These are phyloP conservation scores for Ailuropoda melanoleuca DNA, from an alignment of 2,113 vertebrate genomes.

Conservation along the genomic window DNA sequence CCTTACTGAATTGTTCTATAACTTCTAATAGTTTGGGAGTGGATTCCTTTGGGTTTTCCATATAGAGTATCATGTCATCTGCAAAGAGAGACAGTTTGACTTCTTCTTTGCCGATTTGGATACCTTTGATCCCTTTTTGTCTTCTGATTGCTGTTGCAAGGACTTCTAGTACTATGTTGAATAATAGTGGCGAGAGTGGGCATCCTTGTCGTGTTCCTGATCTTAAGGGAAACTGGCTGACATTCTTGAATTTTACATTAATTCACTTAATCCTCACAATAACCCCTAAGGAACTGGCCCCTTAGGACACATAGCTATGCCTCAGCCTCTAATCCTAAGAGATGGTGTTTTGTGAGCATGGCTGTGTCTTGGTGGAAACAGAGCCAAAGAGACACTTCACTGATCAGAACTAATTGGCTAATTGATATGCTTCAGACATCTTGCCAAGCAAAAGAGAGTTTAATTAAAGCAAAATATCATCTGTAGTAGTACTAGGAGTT, in stretches of 20 bases:
- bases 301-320: not conserved
- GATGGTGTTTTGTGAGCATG: not conserved
- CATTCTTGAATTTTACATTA: not conserved
- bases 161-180: too few relatives aligned
- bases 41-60: too few relatives aligned
- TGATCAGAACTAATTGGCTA: constrained; percentile 70
- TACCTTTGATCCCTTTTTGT: too few relatives aligned
- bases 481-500: not conserved
- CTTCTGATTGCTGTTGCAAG: too few relatives aligned
- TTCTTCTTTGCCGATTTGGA: too few relatives aligned
- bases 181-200: too few relatives aligned
- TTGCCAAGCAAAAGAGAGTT: constrained; percentile 52
- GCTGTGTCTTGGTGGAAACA: not conserved
- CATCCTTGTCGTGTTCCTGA: too few relatives aligned
- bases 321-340: not conserved
- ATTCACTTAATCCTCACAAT: not conserved
- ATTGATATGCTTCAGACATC: constrained; percentile 67
- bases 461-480: constrained; percentile 73
- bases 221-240: not conserved
- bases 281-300: not conserved
- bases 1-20: too few relatives aligned
- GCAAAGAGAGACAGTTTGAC: too few relatives aligned
- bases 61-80: too few relatives aligned
- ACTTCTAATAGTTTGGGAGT: too few relatives aligned
- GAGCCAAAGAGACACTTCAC: constrained; percentile 32